phyloP scores from a whole-genome alignment of 2,113 vertebrate genomes.

The Nanorana parkeri region DNA sequence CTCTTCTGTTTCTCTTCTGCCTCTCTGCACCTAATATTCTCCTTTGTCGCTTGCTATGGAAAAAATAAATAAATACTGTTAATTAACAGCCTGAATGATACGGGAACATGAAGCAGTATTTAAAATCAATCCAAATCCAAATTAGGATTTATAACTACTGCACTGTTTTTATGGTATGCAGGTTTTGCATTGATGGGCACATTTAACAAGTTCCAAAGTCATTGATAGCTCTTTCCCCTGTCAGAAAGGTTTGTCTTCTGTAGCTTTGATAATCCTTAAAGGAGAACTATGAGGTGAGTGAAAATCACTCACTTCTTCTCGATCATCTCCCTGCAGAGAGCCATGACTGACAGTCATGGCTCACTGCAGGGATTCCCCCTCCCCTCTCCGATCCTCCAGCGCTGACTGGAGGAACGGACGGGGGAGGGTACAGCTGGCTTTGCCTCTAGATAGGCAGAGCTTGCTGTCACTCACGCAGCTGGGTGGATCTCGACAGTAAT shows the following conservation, averaged over 20 bases:
- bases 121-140: conserved; percentile 33
- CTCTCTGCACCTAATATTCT: conserved; percentile 86
- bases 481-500: too few relatives aligned
- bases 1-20: conserved; percentile 89
- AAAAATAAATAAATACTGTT: conserved; percentile 56
- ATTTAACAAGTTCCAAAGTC: conserved; percentile 25
- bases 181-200: conserved; percentile 25
- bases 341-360: too few relatives aligned
- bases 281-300: too few relatives aligned
- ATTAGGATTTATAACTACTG: conserved; percentile 32
- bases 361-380: too few relatives aligned
- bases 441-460: too few relatives aligned
- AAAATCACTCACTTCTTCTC: too few relatives aligned
- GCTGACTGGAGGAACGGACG: too few relatives aligned
- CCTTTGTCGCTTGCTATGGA: conserved; percentile 89
- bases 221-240: conserved; percentile 16
- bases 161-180: conserved; percentile 4
- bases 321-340: too few relatives aligned
- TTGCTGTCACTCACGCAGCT: too few relatives aligned
- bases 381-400: too few relatives aligned
- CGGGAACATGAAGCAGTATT: conserved; percentile 20
- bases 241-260: not conserved
- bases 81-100: conserved; percentile 25
- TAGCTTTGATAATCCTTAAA: not conserved
- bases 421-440: too few relatives aligned